phyloP scores from a whole-genome alignment of 2,113 vertebrate genomes.

The Tupaia tana region DNA sequence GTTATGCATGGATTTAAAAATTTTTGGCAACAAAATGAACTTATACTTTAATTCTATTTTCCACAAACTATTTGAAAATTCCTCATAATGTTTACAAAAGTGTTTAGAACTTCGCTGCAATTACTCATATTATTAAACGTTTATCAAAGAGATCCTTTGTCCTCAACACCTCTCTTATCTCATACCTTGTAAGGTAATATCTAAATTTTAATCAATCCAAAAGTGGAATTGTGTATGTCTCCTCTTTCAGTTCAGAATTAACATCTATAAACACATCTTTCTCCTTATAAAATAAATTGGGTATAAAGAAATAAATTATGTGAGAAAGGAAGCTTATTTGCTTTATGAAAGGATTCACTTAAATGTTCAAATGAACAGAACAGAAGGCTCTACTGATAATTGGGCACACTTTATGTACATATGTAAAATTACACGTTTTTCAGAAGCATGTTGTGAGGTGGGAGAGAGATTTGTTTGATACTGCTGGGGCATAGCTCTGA shows the following conservation, averaged over 20 bases:
- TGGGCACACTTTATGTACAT: background rate
- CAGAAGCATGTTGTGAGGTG: background rate
- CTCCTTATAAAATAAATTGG: background rate
- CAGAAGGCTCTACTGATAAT: background rate
- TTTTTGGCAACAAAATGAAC: too few species aligned
- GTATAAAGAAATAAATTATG: background rate
- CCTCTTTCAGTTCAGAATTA: background rate
- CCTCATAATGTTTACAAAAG: background rate
- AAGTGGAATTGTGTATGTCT: background rate
- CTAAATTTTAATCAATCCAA: background rate
- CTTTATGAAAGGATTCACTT: background rate
- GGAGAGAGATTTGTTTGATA: background rate
- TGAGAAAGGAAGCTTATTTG: background rate
- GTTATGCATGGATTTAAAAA: too few species aligned
- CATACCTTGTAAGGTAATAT: background rate
- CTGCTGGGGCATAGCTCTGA: rapidly evolving
- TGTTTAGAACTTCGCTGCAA: background rate
- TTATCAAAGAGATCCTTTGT: background rate
- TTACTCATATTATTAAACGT: background rate
- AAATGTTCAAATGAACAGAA: background rate
- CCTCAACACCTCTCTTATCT: background rate
- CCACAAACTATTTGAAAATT: too few species aligned
- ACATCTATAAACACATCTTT: background rate
- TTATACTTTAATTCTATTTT: too few species aligned
- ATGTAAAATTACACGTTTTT: background rate